Evolutionary conservation across 2,888 invertebrate genomes (phyloP), one percentile per base, ranked within the genome.

Genomic region (Acronicta psi): DNA sequence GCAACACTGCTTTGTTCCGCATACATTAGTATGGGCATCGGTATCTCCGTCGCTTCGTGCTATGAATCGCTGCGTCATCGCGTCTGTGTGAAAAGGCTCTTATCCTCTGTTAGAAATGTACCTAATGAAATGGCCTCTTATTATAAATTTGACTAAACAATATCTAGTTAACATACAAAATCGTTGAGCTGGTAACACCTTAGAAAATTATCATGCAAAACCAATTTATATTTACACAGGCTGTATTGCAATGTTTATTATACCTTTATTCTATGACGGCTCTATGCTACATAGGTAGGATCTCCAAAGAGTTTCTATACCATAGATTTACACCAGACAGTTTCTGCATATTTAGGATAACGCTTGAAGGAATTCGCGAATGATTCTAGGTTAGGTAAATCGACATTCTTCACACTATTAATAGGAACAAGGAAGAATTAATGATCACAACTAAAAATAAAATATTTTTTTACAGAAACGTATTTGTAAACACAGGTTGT

Each of bases 181-280:
- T 92, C 91, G 90, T 92, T 93, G 92, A 92, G 91, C 90, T 87
- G 88, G 83, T 85, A 91, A 90, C 87, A 86, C 82, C 87, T 88
- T 92, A 92, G 74, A 81, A 84, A 82, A 74, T 88, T 52, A 88
- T 85, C 86, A 92, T 90, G 91, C 90, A 90, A 90, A 85, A 86
- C 82, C 76, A 76, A 63, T 81, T 81, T 79, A 76, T 93, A 93
- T 93, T 86, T 92, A 93, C 92, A 93, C 53, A 59, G 74, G 79
- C 69, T 83, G 82, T 83, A 81, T 79, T 67, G 60, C 54, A 67
- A 70, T 79, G 77, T 80, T 74, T 69, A 60, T 67, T 69, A 55
- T 75, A 52, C 60, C 59, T 73, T 68, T 77, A 73, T 65, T 76
- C 70, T 77, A 31, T 75, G 81, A 82, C 64, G 81, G 80, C 81